Percentiles rank a stretch among this genome's conserved stretches.
These are phyloP conservation scores for Cochlearius cochlearius DNA, from an alignment of 2,113 vertebrate species.

Conservation along the genomic window DNA sequence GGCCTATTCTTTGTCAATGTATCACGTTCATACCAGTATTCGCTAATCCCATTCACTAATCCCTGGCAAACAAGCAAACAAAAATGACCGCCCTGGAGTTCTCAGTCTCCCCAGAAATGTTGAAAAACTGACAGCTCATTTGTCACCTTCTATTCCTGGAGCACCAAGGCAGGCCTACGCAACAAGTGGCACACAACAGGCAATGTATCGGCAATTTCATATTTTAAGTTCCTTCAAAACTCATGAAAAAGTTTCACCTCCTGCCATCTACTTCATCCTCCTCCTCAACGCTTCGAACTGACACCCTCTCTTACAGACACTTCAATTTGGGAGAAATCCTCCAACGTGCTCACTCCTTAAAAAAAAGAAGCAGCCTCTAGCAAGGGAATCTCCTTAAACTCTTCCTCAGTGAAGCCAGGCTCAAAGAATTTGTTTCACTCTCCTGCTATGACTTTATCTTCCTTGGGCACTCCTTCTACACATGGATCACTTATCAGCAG, in stretches of 20 bases:
- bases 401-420: neutral
- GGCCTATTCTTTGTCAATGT: neutral
- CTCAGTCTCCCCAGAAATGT: neutral
- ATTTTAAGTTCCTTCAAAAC: neutral
- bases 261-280: neutral
- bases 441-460: conserved; percentile 6
- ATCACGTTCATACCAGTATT: neutral
- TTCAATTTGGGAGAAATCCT: neutral
- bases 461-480: neutral
- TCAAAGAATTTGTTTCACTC: neutral
- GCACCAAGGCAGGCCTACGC: neutral
- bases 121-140: neutral
- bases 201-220: neutral
- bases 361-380: neutral
- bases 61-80: neutral
- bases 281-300: neutral
- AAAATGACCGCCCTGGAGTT: neutral
- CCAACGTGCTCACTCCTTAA: neutral
- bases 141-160: neutral
- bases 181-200: neutral
- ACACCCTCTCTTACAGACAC: neutral
- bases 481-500: neutral
- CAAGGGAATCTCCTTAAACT: neutral
- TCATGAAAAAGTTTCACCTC: neutral
- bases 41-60: neutral